Conservation (phyloP, 2,888 invertebrate species). For the Tetranychus truncatus region DNA sequence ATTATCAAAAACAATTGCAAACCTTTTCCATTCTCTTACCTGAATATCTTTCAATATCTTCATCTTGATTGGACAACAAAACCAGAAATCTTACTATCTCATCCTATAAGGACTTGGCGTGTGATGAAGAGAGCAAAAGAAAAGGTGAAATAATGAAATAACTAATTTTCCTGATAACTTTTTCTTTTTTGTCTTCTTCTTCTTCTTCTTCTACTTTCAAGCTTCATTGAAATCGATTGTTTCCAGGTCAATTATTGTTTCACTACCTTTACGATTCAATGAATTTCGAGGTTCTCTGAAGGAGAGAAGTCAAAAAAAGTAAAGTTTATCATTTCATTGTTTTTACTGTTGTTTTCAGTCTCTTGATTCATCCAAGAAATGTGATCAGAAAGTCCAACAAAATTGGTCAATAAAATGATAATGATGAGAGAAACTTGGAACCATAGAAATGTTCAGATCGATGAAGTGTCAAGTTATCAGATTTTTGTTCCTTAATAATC, state of each 20-base stretch:
- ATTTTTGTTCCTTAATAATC: too few species aligned
- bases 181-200: neutral
- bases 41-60: too few species aligned
- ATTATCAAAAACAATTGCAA: neutral
- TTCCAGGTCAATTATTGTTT: constrained; percentile 1
- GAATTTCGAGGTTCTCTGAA: neutral
- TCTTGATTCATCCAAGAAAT: neutral
- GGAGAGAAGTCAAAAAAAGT: too few species aligned
- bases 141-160: neutral
- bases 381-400: neutral
- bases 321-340: too few species aligned
- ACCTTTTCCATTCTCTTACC: neutral
- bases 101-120: neutral
- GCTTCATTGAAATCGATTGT: constrained; percentile 1
- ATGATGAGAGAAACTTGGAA: neutral
- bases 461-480: too few species aligned
- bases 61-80: too few species aligned
- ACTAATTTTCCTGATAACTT: neutral
- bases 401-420: neutral
- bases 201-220: neutral
- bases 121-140: neutral
- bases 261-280: constrained; percentile 1
- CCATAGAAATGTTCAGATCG: too few species aligned
- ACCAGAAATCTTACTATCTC: neutral
- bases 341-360: too few species aligned